Percentiles rank a stretch among this genome's conserved stretches.
Conservation (phyloP, 2,113 vertebrate genomes). For the Megalops atlanticus region DNA sequence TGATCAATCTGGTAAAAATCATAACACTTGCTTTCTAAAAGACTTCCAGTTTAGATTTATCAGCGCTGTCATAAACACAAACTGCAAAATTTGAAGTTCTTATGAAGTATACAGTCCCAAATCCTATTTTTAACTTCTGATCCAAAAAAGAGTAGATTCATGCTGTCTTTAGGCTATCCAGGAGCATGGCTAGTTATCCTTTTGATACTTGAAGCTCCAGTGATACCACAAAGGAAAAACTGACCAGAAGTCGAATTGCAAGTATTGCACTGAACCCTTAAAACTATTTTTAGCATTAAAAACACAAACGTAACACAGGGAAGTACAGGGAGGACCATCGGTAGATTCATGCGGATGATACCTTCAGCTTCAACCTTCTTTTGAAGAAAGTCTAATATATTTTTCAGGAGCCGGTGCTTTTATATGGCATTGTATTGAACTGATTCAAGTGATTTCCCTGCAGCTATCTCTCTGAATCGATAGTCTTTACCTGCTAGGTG, state of each 20-base stretch:
- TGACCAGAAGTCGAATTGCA: too few relatives aligned
- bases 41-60: not conserved
- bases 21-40: not conserved
- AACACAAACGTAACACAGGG: too few relatives aligned
- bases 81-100: not conserved
- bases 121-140: not conserved
- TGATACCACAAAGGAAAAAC: too few relatives aligned
- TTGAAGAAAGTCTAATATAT: not conserved
- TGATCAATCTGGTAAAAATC: constrained; percentile 3
- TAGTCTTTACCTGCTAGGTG: not conserved
- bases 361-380: not conserved
- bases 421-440: not conserved
- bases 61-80: not conserved
- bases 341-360: not conserved
- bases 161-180: too few relatives aligned
- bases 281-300: too few relatives aligned
- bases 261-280: too few relatives aligned
- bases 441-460: constrained; percentile 24
- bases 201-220: too few relatives aligned
- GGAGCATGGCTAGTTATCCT: too few relatives aligned
- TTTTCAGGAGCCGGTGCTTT: constrained; percentile 28
- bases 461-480: constrained; percentile 19
- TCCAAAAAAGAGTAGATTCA: not conserved
- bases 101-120: not conserved
- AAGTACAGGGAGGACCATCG: not conserved